Evolutionary conservation across 2,888 invertebrate species (phyloP).

Genomic region (Phragmatobia fuliginosa): DNA sequence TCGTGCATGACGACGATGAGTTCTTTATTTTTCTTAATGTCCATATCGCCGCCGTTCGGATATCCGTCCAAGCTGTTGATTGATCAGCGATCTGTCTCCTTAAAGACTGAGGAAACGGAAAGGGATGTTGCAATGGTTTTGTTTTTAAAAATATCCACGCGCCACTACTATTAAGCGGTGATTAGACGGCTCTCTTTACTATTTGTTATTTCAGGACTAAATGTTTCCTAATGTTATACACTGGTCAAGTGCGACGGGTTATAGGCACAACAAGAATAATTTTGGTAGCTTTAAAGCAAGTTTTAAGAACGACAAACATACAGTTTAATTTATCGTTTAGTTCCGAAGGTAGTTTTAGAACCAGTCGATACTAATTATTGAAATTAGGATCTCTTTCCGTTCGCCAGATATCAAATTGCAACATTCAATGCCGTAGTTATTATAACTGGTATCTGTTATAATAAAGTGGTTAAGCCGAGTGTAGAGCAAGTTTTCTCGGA

Average conservation of each 20-base stretch:
- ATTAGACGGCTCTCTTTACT: conserved; percentile 55
- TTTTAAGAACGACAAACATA: neutral
- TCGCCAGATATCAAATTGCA: conserved; percentile 32
- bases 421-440: conserved; percentile 34
- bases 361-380: conserved; percentile 24
- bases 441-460: conserved; percentile 23
- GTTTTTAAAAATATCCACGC: conserved; percentile 59
- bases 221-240: conserved; percentile 49
- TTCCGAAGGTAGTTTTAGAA: neutral
- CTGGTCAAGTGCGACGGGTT: conserved; percentile 22
- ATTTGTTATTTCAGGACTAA: conserved; percentile 62
- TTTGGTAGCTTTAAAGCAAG: neutral
- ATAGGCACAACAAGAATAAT: neutral
- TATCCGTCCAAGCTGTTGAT: conserved; percentile 63
- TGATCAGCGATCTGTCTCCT: conserved; percentile 65
- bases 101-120: conserved; percentile 64
- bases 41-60: conserved; percentile 48
- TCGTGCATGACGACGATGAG: conserved; percentile 1
- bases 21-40: conserved; percentile 37
- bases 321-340: neutral
- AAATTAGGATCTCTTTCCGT: conserved; percentile 32
- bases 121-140: conserved; percentile 66
- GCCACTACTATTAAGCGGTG: conserved; percentile 50
- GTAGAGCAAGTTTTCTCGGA: conserved; percentile 65
- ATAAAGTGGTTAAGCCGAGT: conserved; percentile 46